A percentile compares a stretch with the other conserved stretches of the same genome.
Evolutionary conservation across 2,888 invertebrate species (phyloP).

Genomic region (Rhabditoides inermis): DNA sequence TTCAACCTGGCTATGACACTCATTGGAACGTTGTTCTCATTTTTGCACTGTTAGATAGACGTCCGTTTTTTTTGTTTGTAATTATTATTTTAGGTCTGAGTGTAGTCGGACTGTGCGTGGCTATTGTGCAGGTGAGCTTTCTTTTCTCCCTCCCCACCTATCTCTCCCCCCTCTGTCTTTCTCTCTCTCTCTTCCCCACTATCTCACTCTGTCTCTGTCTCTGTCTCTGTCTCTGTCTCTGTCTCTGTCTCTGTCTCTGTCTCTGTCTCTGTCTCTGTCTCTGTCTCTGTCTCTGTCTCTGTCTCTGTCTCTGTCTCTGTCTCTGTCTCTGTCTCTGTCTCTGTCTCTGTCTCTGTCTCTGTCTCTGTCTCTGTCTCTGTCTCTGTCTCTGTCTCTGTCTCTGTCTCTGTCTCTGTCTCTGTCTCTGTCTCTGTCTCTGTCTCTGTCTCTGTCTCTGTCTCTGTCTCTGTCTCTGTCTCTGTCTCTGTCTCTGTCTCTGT

Average conservation of each 20-base stretch:
- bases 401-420: neutral
- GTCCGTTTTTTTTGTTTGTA: too few relatives aligned
- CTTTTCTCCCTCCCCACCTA: neutral
- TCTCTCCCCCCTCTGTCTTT: neutral
- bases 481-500: neutral
- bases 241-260: neutral
- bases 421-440: neutral
- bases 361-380: neutral
- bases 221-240: neutral
- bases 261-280: neutral
- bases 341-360: neutral
- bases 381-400: neutral
- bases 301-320: neutral
- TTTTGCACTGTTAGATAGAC: too few relatives aligned
- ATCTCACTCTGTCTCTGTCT: neutral
- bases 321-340: neutral
- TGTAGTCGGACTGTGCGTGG: conserved; percentile 33
- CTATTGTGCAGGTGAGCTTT: conserved; percentile 25
- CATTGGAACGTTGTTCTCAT: too few relatives aligned
- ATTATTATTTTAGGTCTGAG: too few relatives aligned
- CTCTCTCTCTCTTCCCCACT: neutral
- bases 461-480: neutral
- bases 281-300: neutral
- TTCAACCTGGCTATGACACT: conserved; percentile 35
- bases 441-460: neutral